Evolutionary conservation across 2,888 invertebrate genomes (phyloP).

Genomic region (Linnaemya vulpina): DNA sequence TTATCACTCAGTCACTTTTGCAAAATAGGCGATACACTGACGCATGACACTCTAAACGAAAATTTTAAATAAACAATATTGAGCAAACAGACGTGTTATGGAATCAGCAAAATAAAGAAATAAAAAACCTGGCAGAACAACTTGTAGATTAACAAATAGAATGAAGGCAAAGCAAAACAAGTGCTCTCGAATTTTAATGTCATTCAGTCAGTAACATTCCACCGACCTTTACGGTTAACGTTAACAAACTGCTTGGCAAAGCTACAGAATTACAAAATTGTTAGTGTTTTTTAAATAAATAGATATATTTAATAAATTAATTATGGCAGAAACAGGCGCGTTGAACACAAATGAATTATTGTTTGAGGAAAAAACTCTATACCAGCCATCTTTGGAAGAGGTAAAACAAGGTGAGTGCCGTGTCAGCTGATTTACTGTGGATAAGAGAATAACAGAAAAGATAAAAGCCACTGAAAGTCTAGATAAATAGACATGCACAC

Average conservation of each 20-base stretch:
- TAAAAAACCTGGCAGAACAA: conserved; percentile 26
- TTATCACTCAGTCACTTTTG: conserved; percentile 53
- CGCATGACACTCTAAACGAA: conserved; percentile 19
- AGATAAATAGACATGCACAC: neutral
- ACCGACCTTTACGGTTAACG: conserved; percentile 43
- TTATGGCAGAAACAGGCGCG: conserved; percentile 64
- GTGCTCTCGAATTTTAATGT: conserved; percentile 11
- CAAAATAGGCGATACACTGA: conserved; percentile 23
- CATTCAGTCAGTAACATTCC: conserved; percentile 61
- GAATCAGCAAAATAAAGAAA: conserved; percentile 13
- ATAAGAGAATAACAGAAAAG: conserved; percentile 10
- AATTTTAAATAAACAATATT: neutral
- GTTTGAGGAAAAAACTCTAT: conserved; percentile 85
- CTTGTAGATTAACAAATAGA: conserved; percentile 33
- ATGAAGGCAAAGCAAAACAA: conserved; percentile 18
- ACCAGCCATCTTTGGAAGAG: conserved; percentile 86
- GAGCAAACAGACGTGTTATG: conserved; percentile 20
- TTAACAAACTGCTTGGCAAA: neutral
- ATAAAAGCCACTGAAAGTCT: neutral
- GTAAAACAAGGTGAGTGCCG: conserved; percentile 84
- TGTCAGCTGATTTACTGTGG: conserved; percentile 34
- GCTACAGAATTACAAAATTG: neutral
- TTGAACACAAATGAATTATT: conserved; percentile 80
- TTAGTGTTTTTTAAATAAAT: neutral
- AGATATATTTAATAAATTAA: conserved; percentile 1